phyloP scores from a whole-genome alignment of 2,888 invertebrate species.

The Papilio gigon region DNA sequence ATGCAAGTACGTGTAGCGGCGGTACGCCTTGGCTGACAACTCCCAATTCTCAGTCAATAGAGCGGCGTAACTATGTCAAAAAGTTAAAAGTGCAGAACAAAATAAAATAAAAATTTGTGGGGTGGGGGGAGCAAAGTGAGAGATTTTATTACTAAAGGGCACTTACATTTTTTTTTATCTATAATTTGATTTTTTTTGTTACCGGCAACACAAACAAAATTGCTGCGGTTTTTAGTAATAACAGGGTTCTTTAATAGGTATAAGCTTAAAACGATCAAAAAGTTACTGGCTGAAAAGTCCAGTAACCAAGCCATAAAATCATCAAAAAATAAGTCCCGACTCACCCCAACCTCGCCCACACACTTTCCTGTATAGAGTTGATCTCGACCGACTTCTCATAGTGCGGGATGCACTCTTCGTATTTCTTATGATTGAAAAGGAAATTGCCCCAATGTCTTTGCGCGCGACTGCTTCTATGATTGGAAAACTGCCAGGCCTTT shows the following conservation, averaged over 20 bases:
- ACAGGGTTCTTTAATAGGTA: no score
- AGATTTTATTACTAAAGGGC: no score
- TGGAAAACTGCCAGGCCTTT: slow-evolving; percentile 95
- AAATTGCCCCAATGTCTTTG: slow-evolving; percentile 94
- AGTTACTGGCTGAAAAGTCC: no score
- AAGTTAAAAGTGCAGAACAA: no score
- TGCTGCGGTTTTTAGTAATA: no score
- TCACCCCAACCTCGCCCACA: slow-evolving; percentile 91
- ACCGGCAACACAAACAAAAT: neutral
- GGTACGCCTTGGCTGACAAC: slow-evolving; percentile 91
- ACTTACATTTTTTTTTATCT: no score
- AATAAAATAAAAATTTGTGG: no score
- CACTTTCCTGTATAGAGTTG: slow-evolving; percentile 92
- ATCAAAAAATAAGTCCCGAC: no score
- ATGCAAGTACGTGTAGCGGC: slow-evolving; percentile 93
- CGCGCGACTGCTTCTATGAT: slow-evolving; percentile 90
- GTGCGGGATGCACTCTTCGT: slow-evolving; percentile 89
- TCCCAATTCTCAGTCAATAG: slow-evolving; percentile 91
- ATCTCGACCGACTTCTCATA: slow-evolving; percentile 91
- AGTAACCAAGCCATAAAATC: no score
- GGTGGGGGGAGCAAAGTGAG: no score
- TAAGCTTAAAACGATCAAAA: neutral
- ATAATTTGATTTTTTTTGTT: no score
- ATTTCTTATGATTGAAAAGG: slow-evolving; percentile 88
- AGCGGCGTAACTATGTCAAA: slow-evolving; percentile 89